Evolutionary conservation across 1,140 invertebrate genomes (phyloP), one percentile per base, ranked within the genome.

Genomic region (Oryctes rhinoceros): DNA sequence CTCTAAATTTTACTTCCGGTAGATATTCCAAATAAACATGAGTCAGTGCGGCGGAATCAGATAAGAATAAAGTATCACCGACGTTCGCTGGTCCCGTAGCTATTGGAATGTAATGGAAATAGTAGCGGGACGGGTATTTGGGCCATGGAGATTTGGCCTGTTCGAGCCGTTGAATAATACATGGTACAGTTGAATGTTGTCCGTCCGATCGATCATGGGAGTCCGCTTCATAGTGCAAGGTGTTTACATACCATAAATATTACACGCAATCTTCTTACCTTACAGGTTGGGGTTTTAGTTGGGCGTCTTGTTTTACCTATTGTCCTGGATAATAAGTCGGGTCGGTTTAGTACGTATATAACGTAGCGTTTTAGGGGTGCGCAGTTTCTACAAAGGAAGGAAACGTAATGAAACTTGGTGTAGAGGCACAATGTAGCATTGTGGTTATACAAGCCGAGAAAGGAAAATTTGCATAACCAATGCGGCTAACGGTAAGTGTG

Each of bases 201-300:
- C 81, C 81, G 79, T 80, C 80, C 80, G 30, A 83, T 83, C 81
- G 81, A 83, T 83, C 83, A 83, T 81, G 79, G 81, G 65, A 81
- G 80, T 83, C 81, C 74, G 74, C 79, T 24, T 10, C 35, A n/a
- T 44, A 67, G 79, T 81, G 71, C 80, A 82, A 82, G 80, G 67
- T 81, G 81, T 83, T 83, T 82, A 83, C 81, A 83, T 83, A 81
- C 82, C 76, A 83, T 83, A 83, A 83, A 83, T 83, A 83, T 83
- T 82, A 59, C 78, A 83, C 81, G 18, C 18, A 37, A 30, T 44
- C 39, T 44, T 71, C 78, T 79, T 30, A 79, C 78, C 78, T 79
- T 79, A 39, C 62, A 10, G 65, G 30, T 24, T 53, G n/a, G 49
- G n/a, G n/a, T 53, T 53, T 53, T n/a, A 53, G 39, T 44, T 44